These are phyloP conservation scores for Philypnodon macrostomus DNA, from an alignment of 2,797 vertebrate genomes.

Conservation along the genomic window DNA sequence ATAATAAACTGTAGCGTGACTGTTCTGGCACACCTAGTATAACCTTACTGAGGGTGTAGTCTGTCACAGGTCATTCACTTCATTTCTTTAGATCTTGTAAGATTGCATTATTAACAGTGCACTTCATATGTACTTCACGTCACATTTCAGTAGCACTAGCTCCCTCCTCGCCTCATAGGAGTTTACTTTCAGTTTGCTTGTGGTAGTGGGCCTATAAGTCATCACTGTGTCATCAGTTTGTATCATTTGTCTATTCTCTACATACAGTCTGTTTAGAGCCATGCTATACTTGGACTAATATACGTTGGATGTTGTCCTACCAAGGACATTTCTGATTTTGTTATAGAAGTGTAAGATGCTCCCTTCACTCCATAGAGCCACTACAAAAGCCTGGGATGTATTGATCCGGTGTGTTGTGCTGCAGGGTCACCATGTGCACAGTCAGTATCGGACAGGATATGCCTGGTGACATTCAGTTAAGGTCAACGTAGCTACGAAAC, in stretches of 20 bases:
- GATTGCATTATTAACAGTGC: not conserved
- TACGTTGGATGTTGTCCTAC: conserved; percentile 3
- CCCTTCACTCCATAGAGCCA: conserved; percentile 16
- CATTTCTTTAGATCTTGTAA: not conserved
- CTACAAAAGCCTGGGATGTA: conserved; percentile 44
- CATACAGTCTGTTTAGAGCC: not conserved
- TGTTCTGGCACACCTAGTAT: conserved; percentile 1
- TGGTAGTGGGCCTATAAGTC: not conserved
- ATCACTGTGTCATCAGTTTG: conserved; percentile 11
- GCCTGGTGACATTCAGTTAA: conserved; percentile 68
- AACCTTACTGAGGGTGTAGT: conserved; percentile 2
- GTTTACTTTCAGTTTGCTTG: not conserved
- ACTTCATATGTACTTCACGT: not conserved
- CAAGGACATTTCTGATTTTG: conserved; percentile 30
- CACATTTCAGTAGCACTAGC: not conserved
- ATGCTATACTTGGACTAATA: not conserved
- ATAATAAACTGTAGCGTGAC: not conserved
- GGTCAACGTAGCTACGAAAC: conserved; percentile 62
- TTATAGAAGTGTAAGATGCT: conserved; percentile 23
- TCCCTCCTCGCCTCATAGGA: not conserved
- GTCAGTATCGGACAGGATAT: conserved; percentile 64
- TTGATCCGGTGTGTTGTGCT: conserved; percentile 57
- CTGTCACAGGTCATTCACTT: conserved; percentile 10
- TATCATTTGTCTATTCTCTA: conserved; percentile 10
- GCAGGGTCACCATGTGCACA: conserved; percentile 65